Conservation (phyloP, 2,113 vertebrate genomes). For the Petaurus breviceps region DNA sequence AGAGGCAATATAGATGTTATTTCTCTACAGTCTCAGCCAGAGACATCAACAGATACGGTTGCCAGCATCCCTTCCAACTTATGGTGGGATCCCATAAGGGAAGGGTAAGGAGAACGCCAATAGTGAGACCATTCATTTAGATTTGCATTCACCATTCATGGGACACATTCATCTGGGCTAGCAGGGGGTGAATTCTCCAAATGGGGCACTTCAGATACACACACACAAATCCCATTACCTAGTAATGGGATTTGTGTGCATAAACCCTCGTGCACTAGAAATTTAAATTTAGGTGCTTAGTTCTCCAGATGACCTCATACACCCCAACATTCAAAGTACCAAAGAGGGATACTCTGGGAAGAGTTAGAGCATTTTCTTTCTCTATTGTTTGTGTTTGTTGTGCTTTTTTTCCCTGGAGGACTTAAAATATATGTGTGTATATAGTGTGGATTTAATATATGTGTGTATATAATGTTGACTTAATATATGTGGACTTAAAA, state of each 20-base stretch:
- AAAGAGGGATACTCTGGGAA: conserved; percentile 52
- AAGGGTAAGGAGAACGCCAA: conserved; percentile 37
- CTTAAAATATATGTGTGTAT: neutral
- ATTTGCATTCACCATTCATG: conserved; percentile 47
- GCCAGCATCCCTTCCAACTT: conserved; percentile 52
- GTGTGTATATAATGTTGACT: too few species aligned
- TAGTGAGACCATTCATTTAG: neutral
- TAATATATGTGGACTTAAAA: too few species aligned
- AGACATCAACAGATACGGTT: neutral
- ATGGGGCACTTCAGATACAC: conserved; percentile 56
- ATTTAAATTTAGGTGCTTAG: conserved; percentile 68
- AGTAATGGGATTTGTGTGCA: conserved; percentile 77
- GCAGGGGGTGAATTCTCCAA: conserved; percentile 61
- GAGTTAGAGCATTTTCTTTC: conserved; percentile 43
- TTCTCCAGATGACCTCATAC: conserved; percentile 74
- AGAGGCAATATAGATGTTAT: conserved; percentile 40
- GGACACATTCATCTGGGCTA: conserved; percentile 69
- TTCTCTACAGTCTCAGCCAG: conserved; percentile 29
- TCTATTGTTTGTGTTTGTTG: conserved; percentile 43
- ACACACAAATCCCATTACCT: conserved; percentile 76
- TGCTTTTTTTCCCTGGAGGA: conserved; percentile 36
- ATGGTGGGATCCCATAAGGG: neutral
- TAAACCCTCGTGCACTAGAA: conserved; percentile 68
- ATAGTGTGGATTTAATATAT: too few species aligned
- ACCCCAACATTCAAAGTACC: conserved; percentile 58